phyloP scores from a whole-genome alignment of 2,113 vertebrate species.

The Machaerirhynchus nigripectus region DNA sequence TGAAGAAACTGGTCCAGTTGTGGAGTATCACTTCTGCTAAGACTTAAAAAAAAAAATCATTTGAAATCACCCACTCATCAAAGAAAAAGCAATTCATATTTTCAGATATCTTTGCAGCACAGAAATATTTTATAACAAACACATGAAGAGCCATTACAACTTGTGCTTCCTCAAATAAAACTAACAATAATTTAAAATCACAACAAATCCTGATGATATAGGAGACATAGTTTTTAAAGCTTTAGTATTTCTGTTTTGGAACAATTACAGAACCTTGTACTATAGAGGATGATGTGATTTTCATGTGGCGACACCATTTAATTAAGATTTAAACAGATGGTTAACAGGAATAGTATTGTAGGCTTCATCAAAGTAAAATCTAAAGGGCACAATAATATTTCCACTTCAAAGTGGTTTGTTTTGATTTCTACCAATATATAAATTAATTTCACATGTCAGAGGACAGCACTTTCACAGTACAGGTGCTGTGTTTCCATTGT shows the following conservation, averaged over 20 bases:
- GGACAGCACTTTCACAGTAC: neutral
- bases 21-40: neutral
- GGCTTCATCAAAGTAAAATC: neutral
- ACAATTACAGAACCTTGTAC: neutral
- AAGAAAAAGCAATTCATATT: neutral
- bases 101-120: neutral
- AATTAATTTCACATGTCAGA: neutral
- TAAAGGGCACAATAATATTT: constrained; percentile 27
- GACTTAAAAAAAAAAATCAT: neutral
- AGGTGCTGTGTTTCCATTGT: neutral
- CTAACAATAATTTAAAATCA: neutral
- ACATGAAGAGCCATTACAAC: neutral
- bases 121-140: neutral
- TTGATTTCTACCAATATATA: constrained; percentile 1
- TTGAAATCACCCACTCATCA: neutral
- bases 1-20: neutral
- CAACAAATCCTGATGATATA: neutral
- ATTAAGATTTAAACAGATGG: constrained; percentile 40
- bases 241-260: neutral
- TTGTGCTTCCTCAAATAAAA: neutral
- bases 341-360: neutral
- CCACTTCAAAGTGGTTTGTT: constrained; percentile 2
- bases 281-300: neutral
- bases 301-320: constrained; percentile 1
- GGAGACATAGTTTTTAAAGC: neutral